phyloP scores from a whole-genome alignment of 30 jellyfish, hydroid and myxozoan species.

The Morbakka virulenta region DNA sequence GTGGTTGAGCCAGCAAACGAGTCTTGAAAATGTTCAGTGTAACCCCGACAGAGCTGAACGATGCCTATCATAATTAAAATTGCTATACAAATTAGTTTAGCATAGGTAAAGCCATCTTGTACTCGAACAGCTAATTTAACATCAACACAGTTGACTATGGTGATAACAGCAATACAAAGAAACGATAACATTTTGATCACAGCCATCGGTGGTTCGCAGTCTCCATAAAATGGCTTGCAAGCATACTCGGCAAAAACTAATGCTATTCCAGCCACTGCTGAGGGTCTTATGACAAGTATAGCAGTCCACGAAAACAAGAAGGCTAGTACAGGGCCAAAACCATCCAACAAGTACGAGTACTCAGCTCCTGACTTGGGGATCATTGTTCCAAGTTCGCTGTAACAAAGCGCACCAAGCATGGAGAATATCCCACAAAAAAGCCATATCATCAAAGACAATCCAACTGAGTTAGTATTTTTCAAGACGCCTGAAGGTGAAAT shows the following conservation, averaged over 20 bases:
- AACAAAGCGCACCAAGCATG: conserved; percentile 70
- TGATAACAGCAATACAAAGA: conserved; percentile 66
- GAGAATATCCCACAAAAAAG: conserved; percentile 67
- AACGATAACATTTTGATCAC: conserved; percentile 72
- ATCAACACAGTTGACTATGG: conserved; percentile 78
- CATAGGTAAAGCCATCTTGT: conserved; percentile 84
- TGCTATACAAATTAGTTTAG: conserved; percentile 77
- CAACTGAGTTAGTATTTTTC: conserved; percentile 46
- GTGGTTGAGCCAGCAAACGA: conserved; percentile 65
- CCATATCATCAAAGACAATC: conserved; percentile 69
- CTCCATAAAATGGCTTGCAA: conserved; percentile 62
- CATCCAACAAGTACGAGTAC: conserved; percentile 56
- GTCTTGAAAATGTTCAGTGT: conserved; percentile 57
- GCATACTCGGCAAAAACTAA: conserved; percentile 69
- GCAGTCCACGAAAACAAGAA: conserved; percentile 90
- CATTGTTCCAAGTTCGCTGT: conserved; percentile 76
- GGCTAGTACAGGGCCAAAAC: conserved; percentile 73
- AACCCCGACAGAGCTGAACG: conserved; percentile 74
- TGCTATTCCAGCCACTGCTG: conserved; percentile 83
- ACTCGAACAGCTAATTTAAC: conserved; percentile 81
- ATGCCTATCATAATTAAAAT: conserved; percentile 75
- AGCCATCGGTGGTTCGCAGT: conserved; percentile 69
- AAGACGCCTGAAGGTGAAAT: conserved; percentile 68
- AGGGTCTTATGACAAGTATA: conserved; percentile 68
- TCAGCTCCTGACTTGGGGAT: conserved; percentile 80